These are phyloP conservation scores for Gerris lacustris DNA, from an alignment of 2,888 invertebrate genomes.

Conservation along the genomic window DNA sequence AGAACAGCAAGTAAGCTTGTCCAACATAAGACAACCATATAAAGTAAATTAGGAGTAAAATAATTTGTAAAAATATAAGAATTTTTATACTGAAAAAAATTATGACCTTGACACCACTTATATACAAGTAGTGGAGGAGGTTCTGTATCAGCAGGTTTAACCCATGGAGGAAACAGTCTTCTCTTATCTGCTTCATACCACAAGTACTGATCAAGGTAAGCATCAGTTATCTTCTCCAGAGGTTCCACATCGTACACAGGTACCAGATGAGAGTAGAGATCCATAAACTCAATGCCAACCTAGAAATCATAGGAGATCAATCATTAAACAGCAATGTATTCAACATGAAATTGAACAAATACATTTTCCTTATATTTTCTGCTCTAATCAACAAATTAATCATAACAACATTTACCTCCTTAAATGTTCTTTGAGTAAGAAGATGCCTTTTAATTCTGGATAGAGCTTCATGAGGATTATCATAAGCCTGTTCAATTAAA, in stretches of 20 bases:
- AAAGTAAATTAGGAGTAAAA: no score
- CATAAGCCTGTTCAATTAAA: constrained; percentile 97
- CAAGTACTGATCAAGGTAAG: constrained; percentile 96
- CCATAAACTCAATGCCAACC: constrained; percentile 99
- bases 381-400: neutral
- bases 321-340: neutral
- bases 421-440: constrained; percentile 93
- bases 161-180: constrained; percentile 93
- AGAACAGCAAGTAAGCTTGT: no score
- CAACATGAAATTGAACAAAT: constrained; percentile 1
- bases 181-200: constrained; percentile 99
- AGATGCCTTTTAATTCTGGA: constrained; percentile 98
- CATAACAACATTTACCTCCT: constrained; percentile 54
- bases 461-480: constrained; percentile 97
- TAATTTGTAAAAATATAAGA: no score
- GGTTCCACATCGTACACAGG: constrained; percentile 99
- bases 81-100: no score
- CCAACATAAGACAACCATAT: no score
- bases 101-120: constrained; percentile 93
- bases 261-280: constrained; percentile 94
- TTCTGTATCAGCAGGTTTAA: constrained; percentile 97
- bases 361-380: neutral
- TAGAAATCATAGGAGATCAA: constrained; percentile 34
- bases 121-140: constrained; percentile 85
- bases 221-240: constrained; percentile 97